These are phyloP conservation scores for Thalpophila matura DNA, from an alignment of 2,888 invertebrate genomes.

Conservation along the genomic window DNA sequence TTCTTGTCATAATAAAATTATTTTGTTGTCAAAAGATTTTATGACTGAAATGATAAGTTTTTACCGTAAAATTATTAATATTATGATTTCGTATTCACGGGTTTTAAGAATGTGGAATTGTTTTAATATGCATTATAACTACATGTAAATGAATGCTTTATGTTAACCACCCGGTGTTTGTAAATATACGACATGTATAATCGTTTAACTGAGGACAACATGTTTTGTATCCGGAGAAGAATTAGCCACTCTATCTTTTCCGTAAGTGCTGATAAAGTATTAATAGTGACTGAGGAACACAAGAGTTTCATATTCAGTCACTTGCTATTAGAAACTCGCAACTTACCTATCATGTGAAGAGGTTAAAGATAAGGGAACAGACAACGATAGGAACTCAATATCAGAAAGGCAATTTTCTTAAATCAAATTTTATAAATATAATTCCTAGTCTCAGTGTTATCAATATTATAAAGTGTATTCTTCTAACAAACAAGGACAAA, in stretches of 20 bases:
- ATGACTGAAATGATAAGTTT: constrained; percentile 9
- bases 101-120: constrained; percentile 6
- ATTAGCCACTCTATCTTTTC: not conserved
- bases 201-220: constrained; percentile 1
- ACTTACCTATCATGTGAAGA: too few relatives aligned
- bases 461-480: too few relatives aligned
- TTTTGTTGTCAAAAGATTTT: constrained; percentile 33
- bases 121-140: constrained; percentile 21
- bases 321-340: too few relatives aligned
- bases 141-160: constrained; percentile 24
- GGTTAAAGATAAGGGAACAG: not conserved
- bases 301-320: not conserved
- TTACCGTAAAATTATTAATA: constrained; percentile 29
- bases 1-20: constrained; percentile 24
- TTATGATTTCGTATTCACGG: constrained; percentile 21
- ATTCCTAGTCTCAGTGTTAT: too few relatives aligned
- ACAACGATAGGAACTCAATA: too few relatives aligned
- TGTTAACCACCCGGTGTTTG: not conserved
- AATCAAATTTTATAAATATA: too few relatives aligned
- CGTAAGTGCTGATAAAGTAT: not conserved
- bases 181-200: not conserved
- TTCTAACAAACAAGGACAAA: too few relatives aligned
- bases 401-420: too few relatives aligned
- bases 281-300: too few relatives aligned
- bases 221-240: constrained; percentile 3